Base-by-base conservation (phyloP, 2,113 vertebrate species). In the Aspiorhynchus laticeps region DNA sequence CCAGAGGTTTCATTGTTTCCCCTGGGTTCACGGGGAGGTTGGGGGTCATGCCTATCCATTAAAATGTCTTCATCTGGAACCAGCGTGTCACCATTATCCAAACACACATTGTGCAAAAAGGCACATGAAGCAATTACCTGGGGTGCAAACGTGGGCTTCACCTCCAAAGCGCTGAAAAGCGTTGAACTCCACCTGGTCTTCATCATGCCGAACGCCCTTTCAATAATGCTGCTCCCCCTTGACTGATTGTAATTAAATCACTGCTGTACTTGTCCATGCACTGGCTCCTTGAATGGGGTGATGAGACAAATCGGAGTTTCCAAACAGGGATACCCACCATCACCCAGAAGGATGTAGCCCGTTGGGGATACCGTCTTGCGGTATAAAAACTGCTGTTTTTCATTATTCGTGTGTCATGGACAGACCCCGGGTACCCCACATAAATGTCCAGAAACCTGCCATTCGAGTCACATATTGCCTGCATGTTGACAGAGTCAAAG, bases 21-120 rank as follows among this genome's bases (percentile, higher is more conserved):
- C 21, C 74, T 24, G 65, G 38, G 14, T 48, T 74, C 83, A 41
- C 12, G 41, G 19, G 69, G 80, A 41, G 63, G 28, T 36, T 46
- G 63, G 2, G 11, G 28, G 28, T 74, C 69, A 19, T 48, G 61
- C 21, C 1, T 56, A 24, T 46, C 43, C 28, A 11, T 31, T 48
- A 36, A 63, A 28, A 53, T 41, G 71, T 84, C 84, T 43, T 21
- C 56, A 86, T 51, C 74, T 31, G 86, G 80, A 17, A n/a, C 86
- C 48, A 75, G 53, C 3, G 31, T 28, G 53, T 84, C 73, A 6
- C 81, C 81, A 84, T 83, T 83, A 15, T 75, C 51, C 21, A 87
- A n/a, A 61, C 81, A 87, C 1, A 87, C 81, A 87, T 87, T 87
- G 48, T 88, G 83, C 9, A 88, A 48, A 53, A 88, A 78, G 28